These are phyloP conservation scores for Fukomys damarensis DNA, from an alignment of 2,113 vertebrate species.

Conservation along the genomic window DNA sequence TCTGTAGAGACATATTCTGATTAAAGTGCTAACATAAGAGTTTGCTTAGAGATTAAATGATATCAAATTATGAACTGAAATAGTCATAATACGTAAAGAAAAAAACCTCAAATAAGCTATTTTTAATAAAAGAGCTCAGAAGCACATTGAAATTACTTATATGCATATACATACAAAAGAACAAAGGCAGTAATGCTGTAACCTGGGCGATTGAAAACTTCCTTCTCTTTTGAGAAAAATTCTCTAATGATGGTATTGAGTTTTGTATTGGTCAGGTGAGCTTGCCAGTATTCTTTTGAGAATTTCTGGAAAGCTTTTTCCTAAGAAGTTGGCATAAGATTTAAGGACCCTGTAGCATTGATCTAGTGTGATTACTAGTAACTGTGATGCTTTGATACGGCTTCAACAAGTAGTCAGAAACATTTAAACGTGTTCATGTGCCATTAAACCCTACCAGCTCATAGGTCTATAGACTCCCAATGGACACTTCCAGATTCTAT, in stretches of 20 bases:
- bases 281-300: background rate
- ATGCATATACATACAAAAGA: background rate
- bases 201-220: background rate
- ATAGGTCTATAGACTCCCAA: background rate
- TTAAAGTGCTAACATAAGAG: slow-evolving; percentile 57
- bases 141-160: background rate
- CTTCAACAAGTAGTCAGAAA: background rate
- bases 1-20: slow-evolving; percentile 71
- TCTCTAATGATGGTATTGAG: background rate
- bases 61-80: slow-evolving; percentile 63
- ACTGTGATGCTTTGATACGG: background rate
- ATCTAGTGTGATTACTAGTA: rapidly evolving
- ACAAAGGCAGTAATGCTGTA: background rate
- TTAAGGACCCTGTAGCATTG: background rate
- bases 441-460: background rate
- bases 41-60: slow-evolving; percentile 63
- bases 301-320: background rate
- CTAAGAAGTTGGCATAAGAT: background rate
- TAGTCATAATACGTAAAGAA: slow-evolving; percentile 61
- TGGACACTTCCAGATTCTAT: background rate
- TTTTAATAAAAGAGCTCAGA: slow-evolving; percentile 58
- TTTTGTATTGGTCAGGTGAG: background rate
- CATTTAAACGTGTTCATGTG: background rate
- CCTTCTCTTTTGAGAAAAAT: background rate
- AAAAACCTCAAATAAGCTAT: slow-evolving; percentile 19